Percentiles rank a stretch among this genome's conserved stretches.
Conservation (phyloP, 2,888 invertebrate species). For the Agrochola litura region DNA sequence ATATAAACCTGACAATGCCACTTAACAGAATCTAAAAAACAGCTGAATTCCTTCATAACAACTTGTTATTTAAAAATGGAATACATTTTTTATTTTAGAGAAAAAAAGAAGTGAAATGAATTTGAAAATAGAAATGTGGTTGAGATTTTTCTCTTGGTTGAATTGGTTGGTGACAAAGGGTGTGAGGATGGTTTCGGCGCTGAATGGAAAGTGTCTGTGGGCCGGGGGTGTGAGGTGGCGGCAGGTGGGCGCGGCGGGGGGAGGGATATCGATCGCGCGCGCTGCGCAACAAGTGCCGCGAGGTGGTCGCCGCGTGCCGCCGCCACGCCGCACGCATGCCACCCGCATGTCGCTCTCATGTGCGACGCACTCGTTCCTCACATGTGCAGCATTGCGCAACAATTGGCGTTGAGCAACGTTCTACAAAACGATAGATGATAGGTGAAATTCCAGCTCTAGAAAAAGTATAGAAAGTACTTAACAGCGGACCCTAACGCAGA, state of each 20-base stretch:
- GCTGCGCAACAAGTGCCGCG: conserved; percentile 87
- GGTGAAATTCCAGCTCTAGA: not conserved
- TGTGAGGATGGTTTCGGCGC: conserved; percentile 63
- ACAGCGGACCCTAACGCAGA: not conserved
- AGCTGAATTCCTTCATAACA: conserved; percentile 12
- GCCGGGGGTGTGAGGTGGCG: conserved; percentile 48
- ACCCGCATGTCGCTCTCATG: not conserved
- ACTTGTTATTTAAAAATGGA: conserved; percentile 24
- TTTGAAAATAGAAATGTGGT: conserved; percentile 31
- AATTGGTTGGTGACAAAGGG: conserved; percentile 66
- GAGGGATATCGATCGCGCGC: conserved; percentile 81
- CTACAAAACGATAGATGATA: not conserved
- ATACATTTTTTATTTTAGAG: not conserved
- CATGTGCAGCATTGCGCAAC: not conserved
- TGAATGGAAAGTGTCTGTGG: conserved; percentile 72
- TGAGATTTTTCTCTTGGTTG: conserved; percentile 47
- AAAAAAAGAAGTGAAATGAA: conserved; percentile 13
- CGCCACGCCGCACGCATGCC: conserved; percentile 31
- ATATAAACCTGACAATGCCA: conserved; percentile 74
- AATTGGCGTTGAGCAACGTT: not conserved
- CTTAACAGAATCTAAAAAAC: conserved; percentile 66
- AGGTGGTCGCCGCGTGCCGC: conserved; percentile 47
- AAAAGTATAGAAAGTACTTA: not conserved
- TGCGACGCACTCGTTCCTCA: not conserved
- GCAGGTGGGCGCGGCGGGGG: conserved; percentile 67